These are phyloP conservation scores for Labrus mixtus DNA, from an alignment of 2,113 vertebrate genomes.

Conservation along the genomic window DNA sequence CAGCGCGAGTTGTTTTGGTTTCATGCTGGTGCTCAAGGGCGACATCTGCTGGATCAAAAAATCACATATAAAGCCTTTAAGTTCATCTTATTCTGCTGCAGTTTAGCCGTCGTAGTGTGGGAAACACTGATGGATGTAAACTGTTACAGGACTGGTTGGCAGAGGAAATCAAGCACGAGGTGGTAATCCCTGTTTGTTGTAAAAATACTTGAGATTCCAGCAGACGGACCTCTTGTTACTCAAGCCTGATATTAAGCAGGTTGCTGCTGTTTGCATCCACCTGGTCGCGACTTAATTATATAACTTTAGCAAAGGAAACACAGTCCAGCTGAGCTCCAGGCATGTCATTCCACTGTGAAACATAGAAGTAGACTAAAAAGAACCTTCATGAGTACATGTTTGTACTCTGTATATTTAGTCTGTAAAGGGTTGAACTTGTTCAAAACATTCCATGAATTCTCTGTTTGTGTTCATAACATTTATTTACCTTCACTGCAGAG, in stretches of 20 bases:
- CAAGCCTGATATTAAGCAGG: slow-evolving; percentile 10
- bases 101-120: background rate
- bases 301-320: background rate
- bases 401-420: background rate
- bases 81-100: no score
- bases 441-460: background rate
- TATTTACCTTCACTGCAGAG: background rate
- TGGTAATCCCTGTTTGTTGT: slow-evolving; percentile 15
- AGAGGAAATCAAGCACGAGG: background rate
- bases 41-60: no score
- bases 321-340: background rate
- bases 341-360: slow-evolving; percentile 20
- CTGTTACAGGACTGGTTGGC: background rate
- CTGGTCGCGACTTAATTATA: slow-evolving; percentile 15
- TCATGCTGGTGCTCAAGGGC: no score
- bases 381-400: background rate
- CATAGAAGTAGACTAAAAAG: background rate
- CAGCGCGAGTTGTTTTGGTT: no score
- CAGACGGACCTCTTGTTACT: background rate
- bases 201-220: slow-evolving; percentile 52
- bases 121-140: background rate
- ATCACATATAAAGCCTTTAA: no score
- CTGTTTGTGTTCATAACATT: background rate
- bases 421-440: background rate
- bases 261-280: slow-evolving; percentile 7